phyloP scores from a whole-genome alignment of 1,140 invertebrate species.

The Philotrypesis tridentata region DNA sequence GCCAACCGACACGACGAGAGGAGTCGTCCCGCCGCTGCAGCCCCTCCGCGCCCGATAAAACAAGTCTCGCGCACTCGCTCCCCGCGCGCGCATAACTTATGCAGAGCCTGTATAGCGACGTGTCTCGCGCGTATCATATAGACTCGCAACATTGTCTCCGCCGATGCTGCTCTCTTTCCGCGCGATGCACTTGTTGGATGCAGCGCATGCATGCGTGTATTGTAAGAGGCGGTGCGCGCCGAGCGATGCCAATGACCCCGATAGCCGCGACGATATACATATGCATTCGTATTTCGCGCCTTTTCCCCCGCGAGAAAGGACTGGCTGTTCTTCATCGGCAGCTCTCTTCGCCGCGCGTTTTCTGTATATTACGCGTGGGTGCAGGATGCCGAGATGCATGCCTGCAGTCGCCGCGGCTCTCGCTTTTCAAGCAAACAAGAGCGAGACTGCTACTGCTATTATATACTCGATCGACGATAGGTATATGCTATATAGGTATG shows the following conservation, averaged over 20 bases:
- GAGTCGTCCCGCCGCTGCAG: not conserved
- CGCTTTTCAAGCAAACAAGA: not conserved
- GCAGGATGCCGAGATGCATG: too few relatives aligned
- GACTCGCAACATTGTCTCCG: not conserved
- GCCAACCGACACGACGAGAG: not conserved
- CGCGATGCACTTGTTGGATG: not conserved
- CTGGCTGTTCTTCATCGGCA: too few relatives aligned
- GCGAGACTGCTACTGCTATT: too few relatives aligned
- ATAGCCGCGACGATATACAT: slow-evolving; percentile 17
- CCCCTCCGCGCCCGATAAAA: slow-evolving; percentile 39
- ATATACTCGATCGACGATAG: too few relatives aligned
- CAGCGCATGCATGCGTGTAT: not conserved
- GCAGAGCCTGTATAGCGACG: too few relatives aligned
- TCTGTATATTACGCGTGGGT: too few relatives aligned
- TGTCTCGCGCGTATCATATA: too few relatives aligned
- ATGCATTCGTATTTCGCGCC: not conserved
- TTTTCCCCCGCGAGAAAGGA: too few relatives aligned
- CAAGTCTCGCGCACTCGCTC: too few relatives aligned
- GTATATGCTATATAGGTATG: too few relatives aligned
- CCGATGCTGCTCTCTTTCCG: not conserved
- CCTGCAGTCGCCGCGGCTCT: not conserved
- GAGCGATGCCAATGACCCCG: slow-evolving; percentile 55
- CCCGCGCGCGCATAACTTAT: too few relatives aligned
- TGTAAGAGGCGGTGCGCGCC: not conserved
- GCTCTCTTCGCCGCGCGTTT: too few relatives aligned